Conservation (phyloP, 2,888 invertebrate species). For the Byasa hedistus region DNA sequence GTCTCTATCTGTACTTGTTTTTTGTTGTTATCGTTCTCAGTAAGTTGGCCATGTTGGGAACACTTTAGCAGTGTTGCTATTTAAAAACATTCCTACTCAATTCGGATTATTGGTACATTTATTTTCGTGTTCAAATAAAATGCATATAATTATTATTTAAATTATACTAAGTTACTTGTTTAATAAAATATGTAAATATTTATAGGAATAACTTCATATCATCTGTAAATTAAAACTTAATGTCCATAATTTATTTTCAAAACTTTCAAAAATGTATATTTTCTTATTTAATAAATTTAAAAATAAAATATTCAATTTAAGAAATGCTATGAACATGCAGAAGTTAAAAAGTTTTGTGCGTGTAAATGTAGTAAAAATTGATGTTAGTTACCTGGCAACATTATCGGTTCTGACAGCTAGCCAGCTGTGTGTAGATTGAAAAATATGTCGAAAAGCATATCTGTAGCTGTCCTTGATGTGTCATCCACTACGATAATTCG, state of each 20-base stretch:
- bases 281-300: background rate
- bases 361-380: background rate
- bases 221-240: too few relatives aligned
- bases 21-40: constrained; percentile 12
- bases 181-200: too few relatives aligned
- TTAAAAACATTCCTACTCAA: background rate
- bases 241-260: too few relatives aligned
- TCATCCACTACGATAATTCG: constrained; percentile 71
- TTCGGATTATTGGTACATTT: background rate
- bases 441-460: constrained; percentile 64
- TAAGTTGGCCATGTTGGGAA: constrained; percentile 8
- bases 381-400: constrained; percentile 54
- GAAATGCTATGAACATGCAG: background rate
- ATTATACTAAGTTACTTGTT: too few relatives aligned
- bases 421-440: constrained; percentile 74
- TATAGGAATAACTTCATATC: too few relatives aligned
- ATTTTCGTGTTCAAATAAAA: background rate
- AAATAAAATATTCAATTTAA: background rate
- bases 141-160: too few relatives aligned
- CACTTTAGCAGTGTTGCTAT: background rate
- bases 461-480: constrained; percentile 71
- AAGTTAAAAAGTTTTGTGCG: background rate
- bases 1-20: background rate
- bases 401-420: constrained; percentile 61
- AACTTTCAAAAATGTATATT: too few relatives aligned